These are phyloP conservation scores for Dermatemys mawii DNA, from an alignment of 2,113 vertebrate genomes.

Conservation along the genomic window DNA sequence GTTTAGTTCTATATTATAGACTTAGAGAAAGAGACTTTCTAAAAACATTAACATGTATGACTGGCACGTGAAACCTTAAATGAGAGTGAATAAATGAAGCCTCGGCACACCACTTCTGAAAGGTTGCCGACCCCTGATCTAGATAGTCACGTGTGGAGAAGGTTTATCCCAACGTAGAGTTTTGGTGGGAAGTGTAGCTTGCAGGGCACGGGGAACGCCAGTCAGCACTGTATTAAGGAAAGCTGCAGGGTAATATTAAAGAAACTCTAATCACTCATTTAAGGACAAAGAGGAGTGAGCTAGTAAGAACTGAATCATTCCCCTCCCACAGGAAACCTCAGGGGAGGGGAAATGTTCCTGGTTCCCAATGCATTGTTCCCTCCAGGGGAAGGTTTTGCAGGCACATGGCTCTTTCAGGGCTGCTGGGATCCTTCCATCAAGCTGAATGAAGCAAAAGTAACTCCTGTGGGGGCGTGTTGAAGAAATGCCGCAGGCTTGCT, in stretches of 20 bases:
- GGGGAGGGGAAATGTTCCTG: constrained; percentile 16
- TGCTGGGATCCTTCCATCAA: neutral
- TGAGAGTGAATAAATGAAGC: too few species aligned
- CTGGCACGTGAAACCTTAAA: too few species aligned
- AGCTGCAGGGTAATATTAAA: neutral
- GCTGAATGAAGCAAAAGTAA: neutral
- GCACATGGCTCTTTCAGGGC: neutral
- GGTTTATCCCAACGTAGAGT: neutral
- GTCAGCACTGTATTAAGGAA: neutral
- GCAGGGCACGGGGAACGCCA: neutral
- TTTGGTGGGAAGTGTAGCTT: neutral
- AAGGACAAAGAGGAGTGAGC: neutral
- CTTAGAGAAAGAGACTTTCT: too few species aligned
- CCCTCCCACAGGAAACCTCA: neutral
- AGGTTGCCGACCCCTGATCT: too few species aligned
- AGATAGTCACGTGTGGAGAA: fast-evolving
- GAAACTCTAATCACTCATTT: neutral
- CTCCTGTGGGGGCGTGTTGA: fast-evolving
- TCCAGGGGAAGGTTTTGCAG: neutral
- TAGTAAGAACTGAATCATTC: neutral
- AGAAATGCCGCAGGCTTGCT: fast-evolving
- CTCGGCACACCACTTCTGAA: too few species aligned
- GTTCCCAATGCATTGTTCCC: neutral
- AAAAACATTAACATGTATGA: too few species aligned
- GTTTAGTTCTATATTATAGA: too few species aligned